Conservation (phyloP, 1,140 invertebrate species). For the Patella vulgata region DNA sequence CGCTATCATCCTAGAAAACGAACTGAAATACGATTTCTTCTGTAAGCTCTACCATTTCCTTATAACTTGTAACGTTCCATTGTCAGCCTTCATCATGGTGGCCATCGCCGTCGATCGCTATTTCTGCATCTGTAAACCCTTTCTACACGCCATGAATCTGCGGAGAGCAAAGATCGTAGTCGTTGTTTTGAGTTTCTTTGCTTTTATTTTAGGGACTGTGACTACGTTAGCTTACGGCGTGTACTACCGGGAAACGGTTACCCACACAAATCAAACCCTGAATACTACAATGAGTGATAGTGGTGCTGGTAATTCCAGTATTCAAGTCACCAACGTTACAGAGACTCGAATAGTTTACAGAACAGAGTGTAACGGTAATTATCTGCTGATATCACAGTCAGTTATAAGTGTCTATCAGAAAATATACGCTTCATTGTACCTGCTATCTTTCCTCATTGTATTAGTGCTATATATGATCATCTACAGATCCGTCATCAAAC, state of each 20-base stretch:
- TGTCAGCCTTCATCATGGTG: conserved; percentile 64
- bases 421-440: conserved; percentile 51
- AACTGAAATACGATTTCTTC: conserved; percentile 43
- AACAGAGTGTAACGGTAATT: conserved; percentile 35
- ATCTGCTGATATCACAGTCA: conserved; percentile 29
- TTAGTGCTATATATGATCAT: conserved; percentile 55
- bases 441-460: conserved; percentile 49
- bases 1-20: conserved; percentile 40
- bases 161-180: conserved; percentile 52
- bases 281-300: neutral
- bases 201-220: conserved; percentile 52
- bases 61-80: conserved; percentile 60
- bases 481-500: conserved; percentile 44
- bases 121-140: conserved; percentile 65
- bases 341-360: conserved; percentile 7
- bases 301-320: neutral
- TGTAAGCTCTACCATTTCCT: conserved; percentile 63
- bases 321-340: neutral
- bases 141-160: conserved; percentile 54
- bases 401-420: conserved; percentile 46
- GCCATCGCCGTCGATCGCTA: conserved; percentile 66
- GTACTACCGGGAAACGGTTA: conserved; percentile 14
- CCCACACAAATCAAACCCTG: neutral
- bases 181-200: conserved; percentile 45
- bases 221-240: conserved; percentile 50